Percentiles rank a stretch among this genome's conserved stretches.
Conservation (phyloP, 2,888 invertebrate species). For the Fragum whitleyi region DNA sequence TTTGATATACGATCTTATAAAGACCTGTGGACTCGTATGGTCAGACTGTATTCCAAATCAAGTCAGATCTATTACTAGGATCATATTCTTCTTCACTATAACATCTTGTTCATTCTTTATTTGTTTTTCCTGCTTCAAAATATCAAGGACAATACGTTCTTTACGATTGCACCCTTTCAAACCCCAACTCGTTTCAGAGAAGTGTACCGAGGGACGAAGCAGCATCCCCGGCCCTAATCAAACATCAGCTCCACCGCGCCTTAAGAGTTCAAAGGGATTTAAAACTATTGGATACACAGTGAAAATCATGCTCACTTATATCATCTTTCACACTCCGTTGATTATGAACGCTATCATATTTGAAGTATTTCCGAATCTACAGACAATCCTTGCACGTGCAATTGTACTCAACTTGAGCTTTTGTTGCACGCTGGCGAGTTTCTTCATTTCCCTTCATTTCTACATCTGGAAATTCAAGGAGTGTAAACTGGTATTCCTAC, state of each 20-base stretch:
- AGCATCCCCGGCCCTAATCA: neutral
- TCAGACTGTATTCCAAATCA: neutral
- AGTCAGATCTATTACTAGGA: neutral
- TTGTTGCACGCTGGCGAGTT: neutral
- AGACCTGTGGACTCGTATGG: neutral
- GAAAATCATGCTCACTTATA: constrained; percentile 11
- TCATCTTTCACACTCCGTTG: neutral
- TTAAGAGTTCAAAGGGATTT: neutral
- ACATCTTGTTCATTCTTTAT: too few species aligned
- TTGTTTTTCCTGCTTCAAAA: too few species aligned
- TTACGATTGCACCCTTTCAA: neutral
- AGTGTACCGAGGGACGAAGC: neutral
- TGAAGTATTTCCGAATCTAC: neutral
- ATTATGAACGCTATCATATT: neutral
- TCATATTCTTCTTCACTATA: neutral
- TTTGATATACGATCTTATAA: neutral
- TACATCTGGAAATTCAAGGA: constrained; percentile 15
- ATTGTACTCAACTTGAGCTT: neutral
- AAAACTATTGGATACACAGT: neutral
- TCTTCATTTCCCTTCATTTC: neutral
- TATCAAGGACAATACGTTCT: neutral
- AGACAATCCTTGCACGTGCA: too few species aligned
- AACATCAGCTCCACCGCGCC: neutral
- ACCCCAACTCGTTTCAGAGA: neutral
- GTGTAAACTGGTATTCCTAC: neutral